These are phyloP conservation scores for Cosmia pyralina DNA, from an alignment of 2,888 invertebrate species.

Conservation along the genomic window DNA sequence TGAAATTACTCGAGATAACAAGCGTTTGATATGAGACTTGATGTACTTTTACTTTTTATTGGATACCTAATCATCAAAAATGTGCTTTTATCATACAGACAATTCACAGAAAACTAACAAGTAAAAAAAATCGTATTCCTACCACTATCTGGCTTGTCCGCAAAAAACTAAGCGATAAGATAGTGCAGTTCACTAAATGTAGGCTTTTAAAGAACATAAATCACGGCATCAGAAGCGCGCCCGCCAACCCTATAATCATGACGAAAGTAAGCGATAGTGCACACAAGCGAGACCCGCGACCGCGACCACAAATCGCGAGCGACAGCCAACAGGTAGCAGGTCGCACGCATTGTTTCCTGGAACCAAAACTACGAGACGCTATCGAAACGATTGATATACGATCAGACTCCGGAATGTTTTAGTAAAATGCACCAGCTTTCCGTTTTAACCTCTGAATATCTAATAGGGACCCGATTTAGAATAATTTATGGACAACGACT, in stretches of 20 bases:
- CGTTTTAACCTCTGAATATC: conserved; percentile 88
- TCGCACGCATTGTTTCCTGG: conserved; percentile 88
- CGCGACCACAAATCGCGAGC: conserved; percentile 81
- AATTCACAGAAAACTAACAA: not conserved
- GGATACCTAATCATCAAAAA: not conserved
- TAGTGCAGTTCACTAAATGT: conserved; percentile 10
- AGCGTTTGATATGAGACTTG: not conserved
- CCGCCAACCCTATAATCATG: conserved; percentile 67
- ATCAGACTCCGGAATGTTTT: conserved; percentile 84
- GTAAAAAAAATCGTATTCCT: not conserved
- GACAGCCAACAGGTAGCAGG: conserved; percentile 84
- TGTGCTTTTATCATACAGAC: not conserved
- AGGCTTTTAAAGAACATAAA: conserved; percentile 46
- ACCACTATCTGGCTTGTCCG: too few relatives aligned
- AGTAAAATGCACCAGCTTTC: conserved; percentile 85
- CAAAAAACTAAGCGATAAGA: not conserved
- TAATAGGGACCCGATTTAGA: conserved; percentile 88
- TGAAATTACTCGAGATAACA: conserved; percentile 16
- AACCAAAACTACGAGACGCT: conserved; percentile 83
- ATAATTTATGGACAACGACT: conserved; percentile 85
- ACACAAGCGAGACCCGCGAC: conserved; percentile 68
- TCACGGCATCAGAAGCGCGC: conserved; percentile 41
- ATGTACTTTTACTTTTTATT: not conserved
- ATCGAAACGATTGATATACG: conserved; percentile 88
- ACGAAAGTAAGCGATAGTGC: conserved; percentile 73